Conservation (phyloP, 2,113 vertebrate genomes). For the Cryptotis parvus region DNA sequence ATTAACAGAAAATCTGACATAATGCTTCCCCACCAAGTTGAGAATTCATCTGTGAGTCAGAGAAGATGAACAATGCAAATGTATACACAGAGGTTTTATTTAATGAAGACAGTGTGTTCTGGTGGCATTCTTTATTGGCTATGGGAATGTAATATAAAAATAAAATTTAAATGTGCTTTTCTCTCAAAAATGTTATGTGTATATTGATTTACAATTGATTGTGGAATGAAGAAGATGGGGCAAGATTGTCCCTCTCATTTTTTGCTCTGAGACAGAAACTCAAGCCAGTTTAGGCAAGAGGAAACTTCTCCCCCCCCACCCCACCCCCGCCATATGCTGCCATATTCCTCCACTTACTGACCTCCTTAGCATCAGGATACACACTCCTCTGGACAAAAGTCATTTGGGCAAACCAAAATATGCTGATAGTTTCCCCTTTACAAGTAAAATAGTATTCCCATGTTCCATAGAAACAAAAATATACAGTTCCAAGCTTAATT, state of each 20-base stretch:
- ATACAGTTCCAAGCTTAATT: background rate
- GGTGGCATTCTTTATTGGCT: no score
- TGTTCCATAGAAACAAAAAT: background rate
- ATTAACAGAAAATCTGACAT: background rate
- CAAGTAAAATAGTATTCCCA: background rate
- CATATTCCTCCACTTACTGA: background rate
- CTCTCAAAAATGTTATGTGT: background rate
- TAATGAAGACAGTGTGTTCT: background rate
- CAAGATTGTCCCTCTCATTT: background rate
- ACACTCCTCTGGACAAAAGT: background rate
- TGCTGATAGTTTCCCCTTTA: background rate
- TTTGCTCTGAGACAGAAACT: background rate
- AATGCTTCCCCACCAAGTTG: background rate
- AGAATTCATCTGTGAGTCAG: background rate
- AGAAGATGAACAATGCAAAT: background rate
- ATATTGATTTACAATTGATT: background rate
- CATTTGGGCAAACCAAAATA: background rate
- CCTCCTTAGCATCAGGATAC: background rate
- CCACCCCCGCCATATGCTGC: fast-evolving
- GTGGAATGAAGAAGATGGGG: background rate
- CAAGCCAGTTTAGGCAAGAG: background rate
- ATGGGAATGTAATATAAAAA: no score
- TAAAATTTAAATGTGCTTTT: background rate
- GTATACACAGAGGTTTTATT: background rate
- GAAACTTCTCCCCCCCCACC: background rate